A percentile compares a stretch with the other conserved stretches of the same genome.
These are phyloP conservation scores for Agrypnia vestita DNA, from an alignment of 1,140 invertebrate genomes.

Conservation along the genomic window DNA sequence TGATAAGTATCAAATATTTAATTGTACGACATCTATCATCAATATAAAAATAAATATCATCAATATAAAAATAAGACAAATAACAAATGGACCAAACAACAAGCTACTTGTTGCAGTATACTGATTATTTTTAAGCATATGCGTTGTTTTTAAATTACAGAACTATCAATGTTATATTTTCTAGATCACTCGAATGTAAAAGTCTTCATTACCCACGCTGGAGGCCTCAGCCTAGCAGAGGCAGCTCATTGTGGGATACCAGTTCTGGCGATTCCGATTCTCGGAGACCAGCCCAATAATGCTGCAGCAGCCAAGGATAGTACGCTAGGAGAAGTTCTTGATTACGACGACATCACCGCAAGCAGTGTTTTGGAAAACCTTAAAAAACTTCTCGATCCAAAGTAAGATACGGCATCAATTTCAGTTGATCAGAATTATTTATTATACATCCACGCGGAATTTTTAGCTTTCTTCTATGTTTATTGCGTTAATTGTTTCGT, in stretches of 20 bases:
- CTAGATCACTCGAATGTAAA: slow-evolving; percentile 79
- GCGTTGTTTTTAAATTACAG: not conserved
- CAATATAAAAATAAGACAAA: not conserved
- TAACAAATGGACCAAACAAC: no score
- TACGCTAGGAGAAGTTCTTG: slow-evolving; percentile 75
- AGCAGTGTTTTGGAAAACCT: slow-evolving; percentile 72
- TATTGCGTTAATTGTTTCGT: no score
- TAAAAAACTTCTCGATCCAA: slow-evolving; percentile 74
- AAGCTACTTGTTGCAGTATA: no score
- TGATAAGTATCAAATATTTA: no score
- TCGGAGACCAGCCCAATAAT: slow-evolving; percentile 80
- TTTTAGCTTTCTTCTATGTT: no score
- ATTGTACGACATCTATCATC: no score
- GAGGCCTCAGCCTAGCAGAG: slow-evolving; percentile 82
- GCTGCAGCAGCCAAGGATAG: slow-evolving; percentile 74
- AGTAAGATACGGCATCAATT: no score
- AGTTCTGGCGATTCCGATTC: slow-evolving; percentile 81
- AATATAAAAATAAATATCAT: no score
- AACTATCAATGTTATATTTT: not conserved
- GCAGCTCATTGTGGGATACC: slow-evolving; percentile 83
- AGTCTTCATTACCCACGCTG: slow-evolving; percentile 83
- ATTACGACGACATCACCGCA: slow-evolving; percentile 74
- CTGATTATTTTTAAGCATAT: no score
- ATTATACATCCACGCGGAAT: no score
- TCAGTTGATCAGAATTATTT: no score